Evolutionary conservation across 64 coral and sea anemone genomes (phyloP).

Genomic region (Acropora tenuis): DNA sequence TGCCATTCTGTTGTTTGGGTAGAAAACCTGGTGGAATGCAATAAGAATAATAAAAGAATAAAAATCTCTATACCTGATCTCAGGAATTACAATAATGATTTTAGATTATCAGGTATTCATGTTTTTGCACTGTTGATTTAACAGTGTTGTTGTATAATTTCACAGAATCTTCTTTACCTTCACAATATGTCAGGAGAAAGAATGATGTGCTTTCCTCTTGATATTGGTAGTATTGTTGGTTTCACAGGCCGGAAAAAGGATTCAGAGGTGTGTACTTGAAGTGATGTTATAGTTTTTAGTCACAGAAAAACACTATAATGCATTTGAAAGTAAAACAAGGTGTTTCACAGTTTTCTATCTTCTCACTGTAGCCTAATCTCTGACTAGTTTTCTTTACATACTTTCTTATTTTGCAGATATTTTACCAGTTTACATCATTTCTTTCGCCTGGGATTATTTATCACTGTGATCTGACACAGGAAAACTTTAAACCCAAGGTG

Average conservation of each 20-base stretch:
- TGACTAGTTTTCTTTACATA: background rate
- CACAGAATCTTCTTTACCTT: slow-evolving; percentile 84
- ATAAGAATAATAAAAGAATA: too few relatives aligned
- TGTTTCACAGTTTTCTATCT: too few relatives aligned
- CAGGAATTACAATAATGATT: too few relatives aligned
- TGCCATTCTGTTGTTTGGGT: too few relatives aligned
- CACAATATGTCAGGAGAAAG: slow-evolving; percentile 75
- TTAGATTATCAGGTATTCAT: too few relatives aligned
- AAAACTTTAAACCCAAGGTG: slow-evolving; percentile 80
- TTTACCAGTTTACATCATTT: slow-evolving; percentile 96
- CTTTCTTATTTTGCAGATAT: slow-evolving; percentile 66
- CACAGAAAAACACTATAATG: too few relatives aligned
- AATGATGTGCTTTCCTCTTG: slow-evolving; percentile 85
- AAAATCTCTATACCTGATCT: too few relatives aligned
- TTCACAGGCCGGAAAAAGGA: slow-evolving; percentile 83
- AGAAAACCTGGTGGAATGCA: too few relatives aligned
- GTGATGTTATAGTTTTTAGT: background rate
- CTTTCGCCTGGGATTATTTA: slow-evolving; percentile 92
- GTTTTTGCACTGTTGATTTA: background rate
- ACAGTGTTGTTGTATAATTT: background rate
- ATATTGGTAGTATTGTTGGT: slow-evolving; percentile 92
- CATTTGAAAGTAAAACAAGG: too few relatives aligned
- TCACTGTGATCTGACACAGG: slow-evolving; percentile 80
- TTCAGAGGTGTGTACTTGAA: slow-evolving; percentile 63
- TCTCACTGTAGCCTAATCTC: background rate